These are phyloP conservation scores for Halichoeres trimaculatus DNA, from an alignment of 2,113 vertebrate species.

Conservation along the genomic window DNA sequence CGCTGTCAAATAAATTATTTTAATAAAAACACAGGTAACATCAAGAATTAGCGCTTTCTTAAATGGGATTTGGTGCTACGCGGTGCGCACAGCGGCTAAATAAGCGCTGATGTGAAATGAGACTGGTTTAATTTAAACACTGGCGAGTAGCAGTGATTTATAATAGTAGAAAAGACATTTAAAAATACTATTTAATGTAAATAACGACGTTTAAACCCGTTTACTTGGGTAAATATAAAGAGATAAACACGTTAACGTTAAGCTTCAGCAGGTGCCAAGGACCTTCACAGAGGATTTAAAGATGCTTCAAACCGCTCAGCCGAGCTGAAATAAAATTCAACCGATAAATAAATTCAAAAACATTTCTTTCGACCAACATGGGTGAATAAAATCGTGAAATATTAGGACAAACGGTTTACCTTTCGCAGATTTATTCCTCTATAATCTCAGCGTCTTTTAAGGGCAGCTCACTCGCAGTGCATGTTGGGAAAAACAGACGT, in stretches of 20 bases:
- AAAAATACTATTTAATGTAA: background rate
- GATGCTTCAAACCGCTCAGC: background rate
- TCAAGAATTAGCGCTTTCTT: background rate
- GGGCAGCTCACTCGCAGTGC: background rate
- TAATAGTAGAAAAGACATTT: background rate
- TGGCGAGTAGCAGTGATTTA: background rate
- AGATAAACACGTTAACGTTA: background rate
- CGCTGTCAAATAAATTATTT: fast-evolving
- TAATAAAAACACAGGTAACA: fast-evolving
- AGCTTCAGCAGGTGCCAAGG: background rate
- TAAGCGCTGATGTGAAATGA: background rate
- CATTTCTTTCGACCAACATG: fast-evolving
- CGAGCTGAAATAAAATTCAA: background rate
- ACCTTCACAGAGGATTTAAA: background rate
- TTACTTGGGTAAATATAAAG: background rate
- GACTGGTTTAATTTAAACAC: background rate
- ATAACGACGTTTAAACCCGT: too few species aligned
- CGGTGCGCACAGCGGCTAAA: background rate
- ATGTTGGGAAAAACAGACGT: constrained; percentile 43
- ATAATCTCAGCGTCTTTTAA: background rate
- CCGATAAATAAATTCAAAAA: background rate
- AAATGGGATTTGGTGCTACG: background rate
- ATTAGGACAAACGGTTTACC: background rate
- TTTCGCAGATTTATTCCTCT: background rate
- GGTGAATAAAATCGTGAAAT: background rate